Evolutionary conservation across 2,797 vertebrate species (phyloP).

Genomic region (Scyliorhinus canicula): DNA sequence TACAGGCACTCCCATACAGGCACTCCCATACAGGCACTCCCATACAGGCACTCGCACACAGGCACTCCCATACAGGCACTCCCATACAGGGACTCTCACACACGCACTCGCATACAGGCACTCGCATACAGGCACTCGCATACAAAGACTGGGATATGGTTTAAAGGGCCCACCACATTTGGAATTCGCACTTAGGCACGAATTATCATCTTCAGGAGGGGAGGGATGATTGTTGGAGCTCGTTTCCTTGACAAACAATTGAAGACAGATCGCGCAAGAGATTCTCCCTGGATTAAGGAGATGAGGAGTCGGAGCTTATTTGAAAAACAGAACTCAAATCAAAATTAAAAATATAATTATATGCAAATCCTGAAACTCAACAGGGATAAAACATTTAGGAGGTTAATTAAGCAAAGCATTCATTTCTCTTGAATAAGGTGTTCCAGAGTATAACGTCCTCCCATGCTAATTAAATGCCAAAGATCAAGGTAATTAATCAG

Average conservation of each 20-base stretch:
- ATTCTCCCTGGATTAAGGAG: neutral
- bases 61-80: no score
- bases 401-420: slow-evolving; percentile 12
- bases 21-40: no score
- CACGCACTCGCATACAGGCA: no score
- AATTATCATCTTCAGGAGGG: neutral
- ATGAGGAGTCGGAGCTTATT: neutral
- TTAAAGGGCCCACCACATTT: neutral
- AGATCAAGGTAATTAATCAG: slow-evolving; percentile 9
- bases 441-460: neutral
- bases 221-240: neutral
- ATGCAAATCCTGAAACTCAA: slow-evolving; percentile 7
- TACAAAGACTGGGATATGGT: neutral
- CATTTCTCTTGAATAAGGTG: neutral
- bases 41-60: no score
- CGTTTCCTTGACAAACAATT: neutral
- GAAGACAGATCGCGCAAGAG: neutral
- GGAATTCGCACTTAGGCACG: neutral
- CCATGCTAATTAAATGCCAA: neutral
- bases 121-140: no score
- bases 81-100: no score
- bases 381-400: neutral
- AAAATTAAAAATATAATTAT: neutral
- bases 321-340: neutral
- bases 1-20: no score